Percentiles rank a stretch among this genome's conserved stretches.
Evolutionary conservation across 1,140 invertebrate genomes (phyloP).

Genomic region (Papilio polytes): DNA sequence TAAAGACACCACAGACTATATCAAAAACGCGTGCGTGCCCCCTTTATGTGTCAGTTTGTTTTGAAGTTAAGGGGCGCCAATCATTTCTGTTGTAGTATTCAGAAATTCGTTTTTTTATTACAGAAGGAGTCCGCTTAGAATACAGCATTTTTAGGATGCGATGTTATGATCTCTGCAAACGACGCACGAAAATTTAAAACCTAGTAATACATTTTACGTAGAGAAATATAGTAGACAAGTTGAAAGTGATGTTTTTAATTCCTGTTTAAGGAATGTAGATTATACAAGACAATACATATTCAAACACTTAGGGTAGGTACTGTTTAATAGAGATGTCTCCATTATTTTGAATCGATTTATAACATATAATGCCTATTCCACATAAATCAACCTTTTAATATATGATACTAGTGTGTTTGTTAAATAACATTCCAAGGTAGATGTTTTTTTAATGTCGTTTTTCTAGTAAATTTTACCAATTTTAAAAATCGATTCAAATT

Average conservation of each 20-base stretch:
- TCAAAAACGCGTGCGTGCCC: too few relatives aligned
- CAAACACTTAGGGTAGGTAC: not conserved
- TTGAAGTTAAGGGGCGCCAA: too few relatives aligned
- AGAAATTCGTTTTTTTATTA: not conserved
- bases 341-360: constrained; percentile 1
- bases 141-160: not conserved
- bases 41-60: too few relatives aligned
- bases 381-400: not conserved
- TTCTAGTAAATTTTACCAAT: not conserved
- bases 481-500: constrained; percentile 1
- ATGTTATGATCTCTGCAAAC: not conserved
- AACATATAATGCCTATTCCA: not conserved
- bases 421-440: not conserved
- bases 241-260: constrained; percentile 15
- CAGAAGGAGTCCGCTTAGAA: not conserved
- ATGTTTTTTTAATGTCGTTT: not conserved
- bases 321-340: not conserved
- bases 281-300: constrained; percentile 13
- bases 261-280: constrained; percentile 3
- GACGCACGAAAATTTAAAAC: not conserved
- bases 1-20: too few relatives aligned
- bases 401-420: not conserved
- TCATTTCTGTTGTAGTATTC: not conserved
- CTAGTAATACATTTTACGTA: not conserved
- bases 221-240: not conserved